Conservation (phyloP, 2,888 invertebrate species). For the Drosophila dives region DNA sequence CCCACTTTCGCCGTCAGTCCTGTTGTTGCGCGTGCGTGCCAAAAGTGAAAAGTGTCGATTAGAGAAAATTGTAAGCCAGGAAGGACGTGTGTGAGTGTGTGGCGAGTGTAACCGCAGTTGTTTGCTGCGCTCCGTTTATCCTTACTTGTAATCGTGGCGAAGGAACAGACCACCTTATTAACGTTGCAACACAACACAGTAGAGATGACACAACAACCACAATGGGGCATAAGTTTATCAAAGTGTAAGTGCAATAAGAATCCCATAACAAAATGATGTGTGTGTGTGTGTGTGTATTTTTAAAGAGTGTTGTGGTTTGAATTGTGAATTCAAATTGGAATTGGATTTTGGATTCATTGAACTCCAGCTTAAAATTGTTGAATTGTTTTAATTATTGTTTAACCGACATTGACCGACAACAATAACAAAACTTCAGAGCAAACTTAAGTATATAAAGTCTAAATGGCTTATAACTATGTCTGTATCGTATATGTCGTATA, state of each 20-base stretch:
- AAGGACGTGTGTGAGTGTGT: constrained; percentile 27
- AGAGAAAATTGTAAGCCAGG: constrained; percentile 15
- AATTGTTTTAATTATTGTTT: constrained; percentile 63
- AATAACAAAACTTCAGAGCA: constrained; percentile 50
- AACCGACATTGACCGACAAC: constrained; percentile 72
- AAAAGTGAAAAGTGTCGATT: constrained; percentile 37
- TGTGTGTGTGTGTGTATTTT: constrained; percentile 9
- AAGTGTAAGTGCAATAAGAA: constrained; percentile 80
- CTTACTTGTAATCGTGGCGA: constrained; percentile 65
- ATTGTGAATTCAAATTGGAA: constrained; percentile 48
- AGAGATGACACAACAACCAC: constrained; percentile 82
- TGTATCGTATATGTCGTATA: constrained; percentile 19
- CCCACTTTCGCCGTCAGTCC: constrained; percentile 24
- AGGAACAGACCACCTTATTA: constrained; percentile 66
- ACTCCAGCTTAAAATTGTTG: constrained; percentile 53
- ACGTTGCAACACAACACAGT: constrained; percentile 56
- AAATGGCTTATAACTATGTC: constrained; percentile 35
- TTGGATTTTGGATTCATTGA: constrained; percentile 57
- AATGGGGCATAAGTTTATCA: constrained; percentile 82
- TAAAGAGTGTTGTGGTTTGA: constrained; percentile 24
- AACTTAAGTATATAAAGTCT: constrained; percentile 44
- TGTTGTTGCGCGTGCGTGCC: constrained; percentile 51
- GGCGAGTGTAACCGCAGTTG: constrained; percentile 17
- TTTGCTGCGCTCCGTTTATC: constrained; percentile 10
- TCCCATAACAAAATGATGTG: constrained; percentile 3